These are phyloP conservation scores for Craseonycteris thonglongyai DNA, from an alignment of 2,113 vertebrate species.

Conservation along the genomic window DNA sequence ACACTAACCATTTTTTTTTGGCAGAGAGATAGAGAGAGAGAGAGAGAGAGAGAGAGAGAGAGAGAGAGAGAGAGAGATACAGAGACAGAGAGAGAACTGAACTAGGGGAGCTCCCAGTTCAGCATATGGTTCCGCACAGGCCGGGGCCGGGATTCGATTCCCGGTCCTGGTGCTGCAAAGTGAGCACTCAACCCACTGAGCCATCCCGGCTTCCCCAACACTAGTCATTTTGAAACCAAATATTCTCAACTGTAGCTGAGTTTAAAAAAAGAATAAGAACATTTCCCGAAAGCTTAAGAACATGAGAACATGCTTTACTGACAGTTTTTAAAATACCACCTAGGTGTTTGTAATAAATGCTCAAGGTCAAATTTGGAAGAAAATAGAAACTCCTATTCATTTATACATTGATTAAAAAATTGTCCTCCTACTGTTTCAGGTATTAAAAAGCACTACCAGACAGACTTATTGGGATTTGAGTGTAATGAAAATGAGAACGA, in stretches of 20 bases:
- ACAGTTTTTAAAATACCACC: not conserved
- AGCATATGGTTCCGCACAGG: too few relatives aligned
- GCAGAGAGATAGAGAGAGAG: too few relatives aligned
- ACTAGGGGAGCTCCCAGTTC: too few relatives aligned
- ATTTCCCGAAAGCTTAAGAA: not conserved
- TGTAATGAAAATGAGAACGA: not conserved
- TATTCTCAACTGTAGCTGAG: not conserved
- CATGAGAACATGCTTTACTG: not conserved
- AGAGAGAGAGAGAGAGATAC: too few relatives aligned
- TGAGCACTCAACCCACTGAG: too few relatives aligned
- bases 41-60: too few relatives aligned
- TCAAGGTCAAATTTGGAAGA: not conserved
- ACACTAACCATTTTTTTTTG: not conserved
- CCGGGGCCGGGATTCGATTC: too few relatives aligned
- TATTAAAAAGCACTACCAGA: not conserved
- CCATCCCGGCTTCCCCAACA: too few relatives aligned
- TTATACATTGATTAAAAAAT: not conserved
- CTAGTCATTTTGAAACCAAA: not conserved
- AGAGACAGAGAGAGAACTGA: too few relatives aligned
- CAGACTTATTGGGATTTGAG: not conserved
- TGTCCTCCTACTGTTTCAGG: not conserved
- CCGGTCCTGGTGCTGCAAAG: too few relatives aligned
- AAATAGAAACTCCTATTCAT: not conserved
- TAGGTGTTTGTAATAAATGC: not conserved
- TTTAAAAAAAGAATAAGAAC: not conserved